These are phyloP conservation scores for Nothocercus nigrocapillus DNA, from an alignment of 2,113 vertebrate species.

Conservation along the genomic window DNA sequence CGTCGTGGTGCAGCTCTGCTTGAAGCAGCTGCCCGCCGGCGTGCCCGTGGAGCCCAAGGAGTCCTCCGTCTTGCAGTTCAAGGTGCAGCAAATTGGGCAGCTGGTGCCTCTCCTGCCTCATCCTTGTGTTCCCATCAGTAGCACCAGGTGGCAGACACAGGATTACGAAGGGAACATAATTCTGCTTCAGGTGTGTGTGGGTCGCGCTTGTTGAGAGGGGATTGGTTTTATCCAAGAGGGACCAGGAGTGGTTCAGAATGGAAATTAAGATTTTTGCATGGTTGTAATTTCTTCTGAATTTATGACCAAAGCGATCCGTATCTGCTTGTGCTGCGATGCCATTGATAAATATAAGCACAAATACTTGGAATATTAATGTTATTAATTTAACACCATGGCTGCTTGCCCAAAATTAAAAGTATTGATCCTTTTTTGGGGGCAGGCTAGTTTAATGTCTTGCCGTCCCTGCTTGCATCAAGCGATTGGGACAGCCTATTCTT, in stretches of 20 bases:
- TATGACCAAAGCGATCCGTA: neutral
- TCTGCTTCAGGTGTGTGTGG: conserved; percentile 88
- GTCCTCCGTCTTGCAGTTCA: conserved; percentile 88
- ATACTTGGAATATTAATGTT: neutral
- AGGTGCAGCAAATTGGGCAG: conserved; percentile 89
- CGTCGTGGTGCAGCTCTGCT: conserved; percentile 85
- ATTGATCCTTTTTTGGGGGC: neutral
- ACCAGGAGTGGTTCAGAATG: neutral
- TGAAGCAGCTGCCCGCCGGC: conserved; percentile 88
- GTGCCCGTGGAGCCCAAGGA: conserved; percentile 80
- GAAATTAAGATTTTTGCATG: neutral
- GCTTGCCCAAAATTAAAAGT: neutral
- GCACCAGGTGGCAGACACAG: conserved; percentile 91
- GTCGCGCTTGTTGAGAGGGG: neutral
- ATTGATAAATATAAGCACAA: neutral
- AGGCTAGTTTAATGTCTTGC: neutral
- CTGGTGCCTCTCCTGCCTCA: conserved; percentile 94
- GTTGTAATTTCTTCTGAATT: neutral
- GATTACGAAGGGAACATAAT: conserved; percentile 94
- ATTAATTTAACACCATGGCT: neutral
- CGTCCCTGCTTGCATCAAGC: neutral
- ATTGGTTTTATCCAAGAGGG: neutral
- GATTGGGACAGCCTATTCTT: neutral
- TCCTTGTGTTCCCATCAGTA: conserved; percentile 91
- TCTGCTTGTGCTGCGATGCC: neutral